A percentile compares a stretch with the other conserved stretches of the same genome.
Evolutionary conservation across 2,797 vertebrate genomes (phyloP).

Genomic region (Anomalospiza imberbis): DNA sequence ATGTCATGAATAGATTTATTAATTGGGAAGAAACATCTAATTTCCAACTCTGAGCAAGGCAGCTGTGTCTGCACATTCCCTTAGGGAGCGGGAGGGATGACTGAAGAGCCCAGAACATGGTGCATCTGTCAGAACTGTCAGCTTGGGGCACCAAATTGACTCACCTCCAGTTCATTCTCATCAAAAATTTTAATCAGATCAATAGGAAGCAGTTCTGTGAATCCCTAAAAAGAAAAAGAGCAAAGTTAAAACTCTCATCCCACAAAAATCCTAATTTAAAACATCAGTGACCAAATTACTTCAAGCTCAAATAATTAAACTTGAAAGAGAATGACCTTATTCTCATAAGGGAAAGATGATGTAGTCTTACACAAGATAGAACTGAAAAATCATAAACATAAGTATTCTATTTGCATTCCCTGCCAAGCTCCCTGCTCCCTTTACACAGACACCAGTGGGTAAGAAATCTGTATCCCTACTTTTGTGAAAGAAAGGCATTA

Average conservation of each 20-base stretch:
- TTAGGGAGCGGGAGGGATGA: neutral
- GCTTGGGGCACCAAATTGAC: neutral
- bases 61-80: neutral
- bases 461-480: rapidly evolving
- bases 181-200: conserved; percentile 99
- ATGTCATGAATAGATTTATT: neutral
- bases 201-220: conserved; percentile 94
- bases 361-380: neutral
- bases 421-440: neutral
- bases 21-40: neutral
- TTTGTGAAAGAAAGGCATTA: too few relatives aligned
- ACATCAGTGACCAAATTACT: neutral
- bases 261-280: neutral
- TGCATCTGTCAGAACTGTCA: neutral
- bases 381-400: rapidly evolving
- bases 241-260: neutral
- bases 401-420: neutral
- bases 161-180: conserved; percentile 98
- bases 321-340: neutral
- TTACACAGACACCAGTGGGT: rapidly evolving
- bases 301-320: neutral
- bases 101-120: neutral
- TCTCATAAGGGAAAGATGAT: neutral
- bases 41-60: neutral
- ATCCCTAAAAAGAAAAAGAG: conserved; percentile 80